Percentiles rank a stretch among this genome's conserved stretches.
phyloP scores from a whole-genome alignment of 1,140 invertebrate species.

The Aphelenchoides besseyi region DNA sequence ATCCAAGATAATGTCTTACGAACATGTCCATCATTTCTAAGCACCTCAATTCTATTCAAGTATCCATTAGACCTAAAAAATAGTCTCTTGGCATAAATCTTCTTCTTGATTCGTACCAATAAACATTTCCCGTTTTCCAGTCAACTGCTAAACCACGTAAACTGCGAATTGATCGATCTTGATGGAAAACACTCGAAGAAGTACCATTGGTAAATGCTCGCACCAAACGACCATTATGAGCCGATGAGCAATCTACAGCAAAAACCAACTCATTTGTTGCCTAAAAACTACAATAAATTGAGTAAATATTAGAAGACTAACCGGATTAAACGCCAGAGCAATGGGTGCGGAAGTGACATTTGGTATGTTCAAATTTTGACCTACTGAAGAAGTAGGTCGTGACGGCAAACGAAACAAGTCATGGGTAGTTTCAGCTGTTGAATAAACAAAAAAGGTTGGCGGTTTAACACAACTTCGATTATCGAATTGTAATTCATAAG shows the following conservation, averaged over 20 bases:
- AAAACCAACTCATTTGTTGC: background rate
- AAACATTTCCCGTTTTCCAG: slow-evolving; percentile 1
- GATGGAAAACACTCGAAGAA: background rate
- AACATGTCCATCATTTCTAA: background rate
- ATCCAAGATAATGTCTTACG: slow-evolving; percentile 6
- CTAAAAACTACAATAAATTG: background rate
- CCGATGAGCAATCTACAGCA: background rate
- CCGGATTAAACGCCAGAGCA: slow-evolving; percentile 15
- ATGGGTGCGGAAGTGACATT: slow-evolving; percentile 11
- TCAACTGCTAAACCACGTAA: background rate
- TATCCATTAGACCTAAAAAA: slow-evolving; percentile 14
- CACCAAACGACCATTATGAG: background rate
- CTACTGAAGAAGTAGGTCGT: background rate
- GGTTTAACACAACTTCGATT: slow-evolving; percentile 5
- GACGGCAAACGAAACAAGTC: slow-evolving; percentile 25
- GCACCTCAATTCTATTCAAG: slow-evolving; percentile 5
- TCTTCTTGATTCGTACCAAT: no score
- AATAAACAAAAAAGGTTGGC: slow-evolving; percentile 16
- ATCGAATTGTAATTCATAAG: slow-evolving; percentile 22
- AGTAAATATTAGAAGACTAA: background rate
- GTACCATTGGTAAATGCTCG: background rate
- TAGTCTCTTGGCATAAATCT: no score
- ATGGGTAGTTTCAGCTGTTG: slow-evolving; percentile 9
- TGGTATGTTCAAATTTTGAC: background rate
- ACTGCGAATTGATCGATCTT: background rate